Base-by-base conservation (phyloP, 2,113 vertebrate species). In the Scophthalmus maximus region DNA sequence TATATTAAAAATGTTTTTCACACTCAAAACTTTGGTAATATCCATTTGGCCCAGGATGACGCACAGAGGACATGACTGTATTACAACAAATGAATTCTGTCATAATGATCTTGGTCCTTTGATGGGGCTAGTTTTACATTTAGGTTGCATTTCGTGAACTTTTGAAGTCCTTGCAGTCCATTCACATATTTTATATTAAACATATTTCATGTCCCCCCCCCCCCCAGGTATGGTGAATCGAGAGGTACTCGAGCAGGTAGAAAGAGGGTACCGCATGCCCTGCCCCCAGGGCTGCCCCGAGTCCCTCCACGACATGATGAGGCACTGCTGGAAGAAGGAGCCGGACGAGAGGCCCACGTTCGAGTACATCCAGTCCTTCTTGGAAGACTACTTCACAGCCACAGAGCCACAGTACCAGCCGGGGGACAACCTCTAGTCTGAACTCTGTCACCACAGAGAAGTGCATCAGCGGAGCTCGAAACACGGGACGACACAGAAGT, bases 281-380 rank as follows among this genome's bases (percentile, higher is more conserved):
- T 97, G 96, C 81, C 97, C 97, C 14, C 95, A 96, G 64, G 96
- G 96, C 79, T 99, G 97, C 76, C 97, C 97, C 2, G 96, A 99
- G 73, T 99, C 97, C 27, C 96, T 99, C n/a, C 96, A 99, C 0
- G 96, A 99, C 63, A 92, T 99, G 94, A 99, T 98, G 97, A 95
- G 94, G 87, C 94, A 93, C 25, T 99, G 96, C 88, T 99, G 97
- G 97, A 98, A 97, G 93, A 98, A 97, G 83, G 96, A 99, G 40
- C 95, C 97, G 15, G 96, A 98, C 71, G 97, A 99, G 82, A 95
- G 97, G 72, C 97, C 97, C 79, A 99, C 97, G 15, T 99, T 99
- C 82, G 97, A 98, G 82, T 99, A 99, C 91, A 96, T 97, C 89
- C 97, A 99, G 92, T 97, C 96, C 87, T 99, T 98, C 92, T 87